Base-by-base conservation (phyloP, 1,140 invertebrate genomes). In the Pogonomyrmex californicus region DNA sequence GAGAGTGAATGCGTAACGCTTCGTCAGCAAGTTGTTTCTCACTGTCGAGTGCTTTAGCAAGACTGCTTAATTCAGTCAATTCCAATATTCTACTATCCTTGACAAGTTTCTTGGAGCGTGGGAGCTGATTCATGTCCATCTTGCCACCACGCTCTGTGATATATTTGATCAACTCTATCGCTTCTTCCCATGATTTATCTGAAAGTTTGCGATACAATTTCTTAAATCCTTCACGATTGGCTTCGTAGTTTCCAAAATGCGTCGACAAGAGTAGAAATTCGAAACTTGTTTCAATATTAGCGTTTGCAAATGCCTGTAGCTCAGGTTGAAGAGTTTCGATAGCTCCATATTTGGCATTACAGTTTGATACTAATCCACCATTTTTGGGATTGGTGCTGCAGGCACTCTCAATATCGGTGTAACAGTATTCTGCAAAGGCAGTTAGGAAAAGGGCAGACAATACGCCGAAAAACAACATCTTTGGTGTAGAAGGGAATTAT, bases 191-290 rank as follows among this genome's bases (percentile, higher is more conserved):
- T 14, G 96, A 95, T 36, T 96, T 93, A 87, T 98, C 98, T 3
- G 98, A 97, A 9, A 98, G 92, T 87, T 97, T 96, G 73, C 96
- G 96, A 94, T 97, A 98, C 12, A 98, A 94, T 91, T 96, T 97
- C 87, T 96, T 96, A 94, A 98, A 98, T 12, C 98, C 98, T 47
- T 96, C 96, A 56, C 98, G 96, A 94, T 98, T 97, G 66, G 96
- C 96, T 91, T 97, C 96, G 93, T 97, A 98, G 90, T 97, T 98
- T 68, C 97, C 97, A 94, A 98, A 98, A 93, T 97, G 96, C 2
- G 97, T 97, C 9, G 97, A 96, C 94, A 98, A 96, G 3, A 98
- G 93, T 17, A 98, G 94, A 87, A 97, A 98, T 79, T 98, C 96
- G 86, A 97, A 98, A 12, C 97, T 98, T 17, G 96, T 95, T 51